Evolutionary conservation across 1,140 invertebrate genomes (phyloP).

Genomic region (Heliconius melpomene): DNA sequence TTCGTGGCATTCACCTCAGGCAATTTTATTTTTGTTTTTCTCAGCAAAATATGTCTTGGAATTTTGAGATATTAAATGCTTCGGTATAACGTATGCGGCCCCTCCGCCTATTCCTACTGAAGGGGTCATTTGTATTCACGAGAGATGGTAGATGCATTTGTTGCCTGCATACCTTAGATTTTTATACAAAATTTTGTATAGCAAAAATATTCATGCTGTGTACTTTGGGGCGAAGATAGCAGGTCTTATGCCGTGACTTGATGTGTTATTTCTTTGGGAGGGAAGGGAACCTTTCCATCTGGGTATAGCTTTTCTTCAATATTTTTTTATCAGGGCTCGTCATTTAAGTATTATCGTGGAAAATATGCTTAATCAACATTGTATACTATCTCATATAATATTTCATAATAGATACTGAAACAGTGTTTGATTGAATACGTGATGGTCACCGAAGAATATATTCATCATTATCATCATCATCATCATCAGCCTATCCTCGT

Average conservation of each 20-base stretch:
- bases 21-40: slow-evolving; percentile 48
- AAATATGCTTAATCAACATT: neutral
- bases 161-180: slow-evolving; percentile 57
- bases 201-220: slow-evolving; percentile 54
- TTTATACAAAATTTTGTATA: slow-evolving; percentile 58
- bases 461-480: too few relatives aligned
- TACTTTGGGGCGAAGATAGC: slow-evolving; percentile 3
- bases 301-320: neutral
- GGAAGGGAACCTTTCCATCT: neutral
- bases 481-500: too few relatives aligned
- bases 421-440: too few relatives aligned
- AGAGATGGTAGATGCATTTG: slow-evolving; percentile 64
- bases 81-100: slow-evolving; percentile 62
- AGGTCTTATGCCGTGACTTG: slow-evolving; percentile 44
- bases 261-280: slow-evolving; percentile 24
- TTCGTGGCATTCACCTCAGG: slow-evolving; percentile 28
- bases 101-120: slow-evolving; percentile 60
- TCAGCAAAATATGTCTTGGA: slow-evolving; percentile 44
- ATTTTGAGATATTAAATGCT: slow-evolving; percentile 75
- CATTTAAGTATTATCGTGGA: too few relatives aligned
- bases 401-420: too few relatives aligned
- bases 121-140: slow-evolving; percentile 72
- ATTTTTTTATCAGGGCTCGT: neutral
- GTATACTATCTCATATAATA: too few relatives aligned
- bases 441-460: too few relatives aligned